Base-by-base conservation (phyloP, 92 coral and sea anemone genomes). In the Micromussa lordhowensis region DNA sequence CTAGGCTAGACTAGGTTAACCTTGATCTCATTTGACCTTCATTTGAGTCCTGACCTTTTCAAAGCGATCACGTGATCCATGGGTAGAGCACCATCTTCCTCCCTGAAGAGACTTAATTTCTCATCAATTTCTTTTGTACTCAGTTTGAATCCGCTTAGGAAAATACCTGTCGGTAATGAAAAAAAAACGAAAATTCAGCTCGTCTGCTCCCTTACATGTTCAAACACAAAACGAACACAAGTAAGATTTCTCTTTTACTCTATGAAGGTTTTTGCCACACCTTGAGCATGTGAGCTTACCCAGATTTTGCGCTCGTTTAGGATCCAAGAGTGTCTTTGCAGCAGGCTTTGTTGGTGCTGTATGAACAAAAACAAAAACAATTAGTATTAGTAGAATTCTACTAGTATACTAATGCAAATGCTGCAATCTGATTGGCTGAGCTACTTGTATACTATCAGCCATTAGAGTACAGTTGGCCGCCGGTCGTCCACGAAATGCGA, bases 301-400 rank as follows among this genome's bases (percentile, higher is more conserved):
- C 70, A 97, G 84, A 87, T 97, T 97, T 68, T 97, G 99, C 17
- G 99, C 99, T 83, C 94, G 91, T 87, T 96, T 97, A 3, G 98
- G 94, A 87, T 97, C 99, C 82, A 97, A 73, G 30, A 97, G 83
- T 72, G 90, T 92, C 90, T 97, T 97, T 24, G 95, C 68, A 17
- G 93, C 48, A 21, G 94, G 82, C 68, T 97, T 97, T 53, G 94
- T 53, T 49, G 94, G 93, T 34, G 91, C 98, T 96, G 75, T 19
- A 68, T 68, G 49, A 55, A 22, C 61, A 49, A 40, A 38, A 75
- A 75, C 21, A 15, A 61, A 8, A 8, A 44, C 13, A 44, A 44
- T 44, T 44, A 44, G 51, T 44, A 7, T 44, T n/a, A n/a, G n/a
- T n/a, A n/a, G n/a, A n/a, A n/a, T n/a, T n/a, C n/a, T n/a, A n/a